phyloP scores from a whole-genome alignment of 2,888 invertebrate genomes.

The Melanostoma mellinum region DNA sequence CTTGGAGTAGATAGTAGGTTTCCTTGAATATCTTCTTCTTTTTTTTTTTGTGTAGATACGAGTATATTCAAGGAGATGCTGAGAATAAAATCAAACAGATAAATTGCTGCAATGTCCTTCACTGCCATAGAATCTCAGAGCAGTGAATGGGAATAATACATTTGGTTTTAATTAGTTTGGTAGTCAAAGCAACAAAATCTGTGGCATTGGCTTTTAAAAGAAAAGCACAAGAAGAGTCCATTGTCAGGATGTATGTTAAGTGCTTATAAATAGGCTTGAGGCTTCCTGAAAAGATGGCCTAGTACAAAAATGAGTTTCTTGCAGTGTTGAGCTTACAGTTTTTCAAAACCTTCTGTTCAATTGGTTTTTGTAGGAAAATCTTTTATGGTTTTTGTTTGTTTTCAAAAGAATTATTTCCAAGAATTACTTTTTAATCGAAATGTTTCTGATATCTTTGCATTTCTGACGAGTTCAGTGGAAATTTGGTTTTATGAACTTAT shows the following conservation, averaged over 20 bases:
- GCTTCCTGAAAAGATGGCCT: no score
- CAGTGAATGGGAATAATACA: constrained; percentile 47
- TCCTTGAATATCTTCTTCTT: constrained; percentile 45
- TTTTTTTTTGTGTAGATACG: constrained; percentile 24
- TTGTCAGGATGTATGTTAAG: constrained; percentile 50
- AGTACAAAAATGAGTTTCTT: neutral
- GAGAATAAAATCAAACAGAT: constrained; percentile 29
- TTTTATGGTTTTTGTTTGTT: no score
- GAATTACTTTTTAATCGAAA: no score
- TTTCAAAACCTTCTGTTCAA: no score
- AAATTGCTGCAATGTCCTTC: constrained; percentile 63
- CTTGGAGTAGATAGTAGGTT: constrained; percentile 43
- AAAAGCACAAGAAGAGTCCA: neutral
- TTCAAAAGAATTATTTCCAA: no score
- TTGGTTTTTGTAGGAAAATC: no score
- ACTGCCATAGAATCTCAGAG: constrained; percentile 17
- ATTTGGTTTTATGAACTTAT: no score
- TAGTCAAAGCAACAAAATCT: constrained; percentile 42
- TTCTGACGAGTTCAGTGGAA: no score
- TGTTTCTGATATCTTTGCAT: no score
- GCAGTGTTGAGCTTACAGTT: neutral
- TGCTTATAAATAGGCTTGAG: neutral
- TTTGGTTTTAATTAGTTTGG: constrained; percentile 61
- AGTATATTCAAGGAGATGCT: constrained; percentile 45
- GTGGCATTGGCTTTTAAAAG: constrained; percentile 35